phyloP scores from a whole-genome alignment of 2,888 invertebrate genomes.

The Rhopalosiphum nymphaeae region DNA sequence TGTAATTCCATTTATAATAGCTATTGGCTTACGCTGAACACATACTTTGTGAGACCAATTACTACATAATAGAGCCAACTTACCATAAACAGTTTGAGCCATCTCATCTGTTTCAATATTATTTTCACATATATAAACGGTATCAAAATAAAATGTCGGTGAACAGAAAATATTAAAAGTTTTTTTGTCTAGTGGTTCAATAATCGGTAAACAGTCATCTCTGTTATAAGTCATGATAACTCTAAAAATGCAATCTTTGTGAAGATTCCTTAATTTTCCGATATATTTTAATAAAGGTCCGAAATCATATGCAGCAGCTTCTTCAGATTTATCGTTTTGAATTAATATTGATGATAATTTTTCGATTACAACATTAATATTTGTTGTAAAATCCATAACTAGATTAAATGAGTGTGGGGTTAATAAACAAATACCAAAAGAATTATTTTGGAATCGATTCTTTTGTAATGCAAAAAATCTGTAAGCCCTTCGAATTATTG shows the following conservation, averaged over 20 bases:
- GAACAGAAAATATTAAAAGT: conserved; percentile 49
- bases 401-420: conserved; percentile 44
- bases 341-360: conserved; percentile 4
- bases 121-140: conserved; percentile 37
- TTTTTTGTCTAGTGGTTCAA: conserved; percentile 39
- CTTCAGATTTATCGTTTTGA: conserved; percentile 36
- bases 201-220: conserved; percentile 58
- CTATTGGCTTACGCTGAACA: conserved; percentile 52
- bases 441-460: conserved; percentile 44
- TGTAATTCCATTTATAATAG: conserved; percentile 51
- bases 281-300: conserved; percentile 45
- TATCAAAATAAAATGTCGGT: conserved; percentile 52
- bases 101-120: conserved; percentile 40
- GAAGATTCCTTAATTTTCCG: conserved; percentile 12
- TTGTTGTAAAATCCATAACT: conserved; percentile 47
- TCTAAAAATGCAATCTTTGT: conserved; percentile 50
- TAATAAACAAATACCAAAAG: conserved; percentile 55
- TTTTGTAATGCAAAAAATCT: conserved; percentile 48
- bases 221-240: conserved; percentile 57
- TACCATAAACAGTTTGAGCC: conserved; percentile 58
- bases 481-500: conserved; percentile 26
- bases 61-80: conserved; percentile 44
- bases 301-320: conserved; percentile 53
- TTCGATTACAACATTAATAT: conserved; percentile 38
- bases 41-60: conserved; percentile 47